Base-by-base conservation (phyloP, 2,888 invertebrate species). In the Pristionchus maxplancki region DNA sequence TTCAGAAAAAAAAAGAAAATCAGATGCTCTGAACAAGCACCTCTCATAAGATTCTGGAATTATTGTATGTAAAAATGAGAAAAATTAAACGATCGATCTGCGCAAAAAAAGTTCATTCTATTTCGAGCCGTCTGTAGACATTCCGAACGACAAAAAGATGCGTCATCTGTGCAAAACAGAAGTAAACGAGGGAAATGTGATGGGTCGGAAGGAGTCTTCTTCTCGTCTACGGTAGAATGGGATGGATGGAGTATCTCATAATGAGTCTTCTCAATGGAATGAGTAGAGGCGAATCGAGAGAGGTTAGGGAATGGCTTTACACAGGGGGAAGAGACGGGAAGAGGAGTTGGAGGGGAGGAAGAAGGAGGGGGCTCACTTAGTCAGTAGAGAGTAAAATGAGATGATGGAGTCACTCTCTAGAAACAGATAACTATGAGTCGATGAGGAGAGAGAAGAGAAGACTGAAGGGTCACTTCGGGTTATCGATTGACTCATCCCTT, bases 351-450 rank as follows among this genome's bases (percentile, higher is more conserved):
- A 31, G 24, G 74, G 34, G 31, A 67, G 64, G 31, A 67, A 24
- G 64, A 15, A 62, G 28, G 62, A 13, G n/a, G 31, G 64, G 64
- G 15, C 17, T 67, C 64, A 67, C 64, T 67, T 40, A 74, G 74
- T 74, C 74, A 74, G 74, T 74, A 74, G 40, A 24, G 74, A 74
- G 74, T 74, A 74, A 74, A 74, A 74, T 74, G 74, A 74, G 40
- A 74, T 74, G 74, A 74, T 74, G 6, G 40, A 40, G 74, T 37
- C 31, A 67, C 31, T 67, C 64, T 67, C 40, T 74, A 37, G 74
- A 74, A 74, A 74, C 37, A 74, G 74, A 74, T 71, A 64, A 67
- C 64, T 31, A 6, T 62, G 62, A 62, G n/a, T 62, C 62, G n/a
- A 31, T 34, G 67, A 71, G 67, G 67, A 37, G 37, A 64, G 64